Evolutionary conservation across 2,888 invertebrate genomes (phyloP).

Genomic region (Papilio elwesi): DNA sequence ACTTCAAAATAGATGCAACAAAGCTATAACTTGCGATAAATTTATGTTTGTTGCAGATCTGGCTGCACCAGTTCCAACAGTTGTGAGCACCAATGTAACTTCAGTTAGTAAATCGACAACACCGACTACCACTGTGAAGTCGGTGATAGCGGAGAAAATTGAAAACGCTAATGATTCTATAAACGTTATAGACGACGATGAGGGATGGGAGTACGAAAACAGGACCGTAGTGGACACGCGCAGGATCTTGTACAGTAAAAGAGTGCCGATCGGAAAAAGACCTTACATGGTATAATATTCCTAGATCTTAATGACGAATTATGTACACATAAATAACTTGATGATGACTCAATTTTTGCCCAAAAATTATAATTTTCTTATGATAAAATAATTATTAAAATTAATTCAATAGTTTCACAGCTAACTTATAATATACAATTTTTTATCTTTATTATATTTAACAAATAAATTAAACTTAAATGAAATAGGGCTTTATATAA

Average conservation of each 20-base stretch:
- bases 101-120: conserved; percentile 26
- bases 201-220: conserved; percentile 73
- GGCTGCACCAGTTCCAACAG: conserved; percentile 42
- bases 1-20: no score
- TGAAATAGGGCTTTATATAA: no score
- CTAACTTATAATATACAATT: no score
- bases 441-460: no score
- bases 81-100: conserved; percentile 25
- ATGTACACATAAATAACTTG: no score
- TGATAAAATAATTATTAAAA: no score
- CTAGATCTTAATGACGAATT: not conserved
- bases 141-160: conserved; percentile 41
- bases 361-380: no score
- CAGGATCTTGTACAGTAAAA: conserved; percentile 72
- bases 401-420: no score
- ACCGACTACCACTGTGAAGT: conserved; percentile 36
- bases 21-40: no score
- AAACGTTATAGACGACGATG: conserved; percentile 57
- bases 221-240: conserved; percentile 66
- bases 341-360: no score
- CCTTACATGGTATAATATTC: conserved; percentile 71
- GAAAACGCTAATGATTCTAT: conserved; percentile 36
- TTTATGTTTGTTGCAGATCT: conserved; percentile 16
- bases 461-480: no score
- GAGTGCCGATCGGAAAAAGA: conserved; percentile 60